phyloP scores from a whole-genome alignment of 2,797 vertebrate species.

The Poecilia gillii region DNA sequence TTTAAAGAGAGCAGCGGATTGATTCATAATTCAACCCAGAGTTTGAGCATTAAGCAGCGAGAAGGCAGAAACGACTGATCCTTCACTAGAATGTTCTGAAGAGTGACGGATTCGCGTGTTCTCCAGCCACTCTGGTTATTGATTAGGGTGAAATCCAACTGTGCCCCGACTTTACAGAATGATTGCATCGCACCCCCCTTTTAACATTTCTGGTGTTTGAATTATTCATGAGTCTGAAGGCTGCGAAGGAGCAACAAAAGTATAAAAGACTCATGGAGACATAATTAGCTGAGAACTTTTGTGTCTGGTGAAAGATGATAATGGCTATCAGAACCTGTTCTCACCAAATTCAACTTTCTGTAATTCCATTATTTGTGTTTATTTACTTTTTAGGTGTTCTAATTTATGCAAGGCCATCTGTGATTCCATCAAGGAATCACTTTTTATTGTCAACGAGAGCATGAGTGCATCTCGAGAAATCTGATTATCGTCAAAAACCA shows the following conservation, averaged over 20 bases:
- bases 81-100: not conserved
- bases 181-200: not conserved
- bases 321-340: not conserved
- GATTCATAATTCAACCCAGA: conserved; percentile 17
- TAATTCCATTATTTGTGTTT: not conserved
- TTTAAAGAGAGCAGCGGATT: conserved; percentile 6
- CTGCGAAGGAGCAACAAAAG: conserved; percentile 2
- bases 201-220: conserved; percentile 12
- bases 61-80: not conserved
- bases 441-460: not conserved
- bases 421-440: not conserved
- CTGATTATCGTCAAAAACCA: not conserved
- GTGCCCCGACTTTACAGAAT: not conserved
- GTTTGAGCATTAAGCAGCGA: not conserved
- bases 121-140: not conserved
- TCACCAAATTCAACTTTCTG: not conserved
- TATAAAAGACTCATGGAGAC: not conserved
- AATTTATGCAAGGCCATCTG: not conserved
- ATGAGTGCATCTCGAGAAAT: not conserved
- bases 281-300: not conserved
- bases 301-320: not conserved
- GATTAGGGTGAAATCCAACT: not conserved
- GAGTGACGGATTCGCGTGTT: not conserved
- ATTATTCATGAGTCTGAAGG: conserved; percentile 28
- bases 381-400: not conserved